Conservation (phyloP, 1,140 invertebrate genomes). For the Drosophila malerkotliana region DNA sequence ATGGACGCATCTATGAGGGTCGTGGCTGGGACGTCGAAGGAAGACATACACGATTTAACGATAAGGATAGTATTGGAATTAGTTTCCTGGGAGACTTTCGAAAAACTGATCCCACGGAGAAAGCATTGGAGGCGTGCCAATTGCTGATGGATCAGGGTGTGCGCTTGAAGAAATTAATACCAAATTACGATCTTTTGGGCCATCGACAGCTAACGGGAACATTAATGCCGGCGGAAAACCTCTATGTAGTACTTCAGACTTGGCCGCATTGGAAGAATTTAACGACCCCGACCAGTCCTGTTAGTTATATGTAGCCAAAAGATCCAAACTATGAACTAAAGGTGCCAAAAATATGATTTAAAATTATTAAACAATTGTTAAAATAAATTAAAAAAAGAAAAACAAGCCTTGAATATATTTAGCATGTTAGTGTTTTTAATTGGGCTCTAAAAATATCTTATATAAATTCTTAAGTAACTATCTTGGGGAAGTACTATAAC, state of each 20-base stretch:
- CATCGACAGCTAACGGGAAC: slow-evolving; percentile 86
- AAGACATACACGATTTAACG: slow-evolving; percentile 85
- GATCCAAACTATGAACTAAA: slow-evolving; percentile 22
- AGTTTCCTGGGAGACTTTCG: slow-evolving; percentile 89
- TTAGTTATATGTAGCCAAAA: neutral
- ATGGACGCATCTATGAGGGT: slow-evolving; percentile 86
- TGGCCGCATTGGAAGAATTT: slow-evolving; percentile 85
- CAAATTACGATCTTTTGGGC: slow-evolving; percentile 87
- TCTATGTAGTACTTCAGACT: slow-evolving; percentile 86
- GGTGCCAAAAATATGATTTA: neutral
- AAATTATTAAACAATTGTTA: neutral
- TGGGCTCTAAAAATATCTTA: too few relatives aligned
- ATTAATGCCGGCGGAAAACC: slow-evolving; percentile 86
- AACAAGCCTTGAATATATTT: neutral
- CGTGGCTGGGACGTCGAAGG: slow-evolving; percentile 86
- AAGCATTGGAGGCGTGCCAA: slow-evolving; percentile 85
- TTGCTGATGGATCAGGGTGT: slow-evolving; percentile 87
- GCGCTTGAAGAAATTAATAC: slow-evolving; percentile 84
- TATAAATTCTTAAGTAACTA: neutral
- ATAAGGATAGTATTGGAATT: slow-evolving; percentile 86
- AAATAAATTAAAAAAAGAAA: neutral
- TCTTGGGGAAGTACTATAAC: neutral
- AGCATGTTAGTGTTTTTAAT: neutral
- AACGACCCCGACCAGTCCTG: slow-evolving; percentile 7
- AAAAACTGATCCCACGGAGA: slow-evolving; percentile 85